Percentiles rank a stretch among this genome's conserved stretches.
phyloP scores from a whole-genome alignment of 2,888 invertebrate genomes.

The Bedellia somnulentella region DNA sequence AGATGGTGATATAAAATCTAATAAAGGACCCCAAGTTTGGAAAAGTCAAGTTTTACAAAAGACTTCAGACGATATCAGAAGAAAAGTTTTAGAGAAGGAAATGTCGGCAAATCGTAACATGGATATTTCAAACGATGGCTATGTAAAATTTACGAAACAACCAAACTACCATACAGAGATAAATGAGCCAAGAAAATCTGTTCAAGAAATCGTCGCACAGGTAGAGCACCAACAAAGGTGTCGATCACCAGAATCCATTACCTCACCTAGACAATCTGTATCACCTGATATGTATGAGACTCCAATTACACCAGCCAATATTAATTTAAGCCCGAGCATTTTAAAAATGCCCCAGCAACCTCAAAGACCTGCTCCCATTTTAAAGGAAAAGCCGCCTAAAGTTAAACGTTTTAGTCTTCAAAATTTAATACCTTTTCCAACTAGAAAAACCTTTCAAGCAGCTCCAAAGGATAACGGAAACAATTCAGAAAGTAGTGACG shows the following conservation, averaged over 20 bases:
- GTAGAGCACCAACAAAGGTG: conserved; percentile 56
- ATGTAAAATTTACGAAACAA: conserved; percentile 46
- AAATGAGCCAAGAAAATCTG: conserved; percentile 53
- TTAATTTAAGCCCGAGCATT: conserved; percentile 25
- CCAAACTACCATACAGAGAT: conserved; percentile 18
- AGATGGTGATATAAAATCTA: conserved; percentile 16
- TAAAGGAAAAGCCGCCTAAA: conserved; percentile 51
- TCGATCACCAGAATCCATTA: conserved; percentile 35
- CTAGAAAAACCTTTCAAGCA: conserved; percentile 48
- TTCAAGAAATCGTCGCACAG: conserved; percentile 65
- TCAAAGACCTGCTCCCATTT: conserved; percentile 41
- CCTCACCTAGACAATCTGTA: conserved; percentile 26
- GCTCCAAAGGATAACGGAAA: conserved; percentile 50
- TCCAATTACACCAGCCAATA: conserved; percentile 16
- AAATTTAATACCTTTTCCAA: conserved; percentile 53
- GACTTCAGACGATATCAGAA: conserved; percentile 47
- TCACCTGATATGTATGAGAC: conserved; percentile 25
- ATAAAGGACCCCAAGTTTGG: conserved; percentile 22
- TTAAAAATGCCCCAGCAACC: conserved; percentile 51
- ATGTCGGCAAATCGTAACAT: conserved; percentile 37
- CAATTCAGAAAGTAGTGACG: conserved; percentile 62
- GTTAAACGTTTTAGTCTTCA: conserved; percentile 52
- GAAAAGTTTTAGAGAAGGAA: conserved; percentile 40
- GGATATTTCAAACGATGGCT: conserved; percentile 54
- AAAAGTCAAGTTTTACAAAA: conserved; percentile 50